Evolutionary conservation across 1,140 invertebrate species (phyloP), one percentile per base, ranked within the genome.

Genomic region (Drosophila nebulosa): DNA sequence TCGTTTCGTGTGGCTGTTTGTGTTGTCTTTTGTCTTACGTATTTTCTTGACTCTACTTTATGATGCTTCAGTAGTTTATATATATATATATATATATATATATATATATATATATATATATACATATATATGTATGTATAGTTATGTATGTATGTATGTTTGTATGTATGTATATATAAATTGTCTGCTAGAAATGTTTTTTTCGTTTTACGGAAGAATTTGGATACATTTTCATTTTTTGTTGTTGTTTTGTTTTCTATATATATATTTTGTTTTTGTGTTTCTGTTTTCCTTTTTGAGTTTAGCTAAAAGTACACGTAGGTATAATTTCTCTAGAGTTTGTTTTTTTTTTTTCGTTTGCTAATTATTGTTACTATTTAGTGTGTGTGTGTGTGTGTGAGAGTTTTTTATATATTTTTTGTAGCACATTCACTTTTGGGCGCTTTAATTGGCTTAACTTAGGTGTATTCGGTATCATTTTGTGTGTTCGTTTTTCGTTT

Each of bases 141-240:
- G 61, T 30, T 69, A 75, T 62, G 73, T 32, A 58, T 58, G 10
- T 42, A 36, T 58, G 18, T 22, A 26, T 18, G 18, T 58, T 36
- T 57, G 36, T 58, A 16, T 22, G 26, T 70, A 51, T 72, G 60
- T 73, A 68, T 72, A 64, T 75, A 78, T 86, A 80, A 64, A 78
- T 86, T 74, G 73, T 86, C 72, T 78, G 60, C 81, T 86, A 80
- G 74, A 79, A 70, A 61, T 77, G 69, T 73, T 70, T 79, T 73
- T 80, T 59, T 46, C 16, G 16, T 71, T 78, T 72, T 88, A 86
- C 83, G 81, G 81, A 86, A 86, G 81, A 86, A 86, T 88, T 86
- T 86, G 83, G 81, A 81, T 86, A 86, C 70, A 88, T 66, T 86
- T 75, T 73, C 22, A 26, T 46, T 35, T 58, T 39, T 71, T 30